Base-by-base conservation (phyloP, 1,140 invertebrate genomes). In the Agrilus planipennis region DNA sequence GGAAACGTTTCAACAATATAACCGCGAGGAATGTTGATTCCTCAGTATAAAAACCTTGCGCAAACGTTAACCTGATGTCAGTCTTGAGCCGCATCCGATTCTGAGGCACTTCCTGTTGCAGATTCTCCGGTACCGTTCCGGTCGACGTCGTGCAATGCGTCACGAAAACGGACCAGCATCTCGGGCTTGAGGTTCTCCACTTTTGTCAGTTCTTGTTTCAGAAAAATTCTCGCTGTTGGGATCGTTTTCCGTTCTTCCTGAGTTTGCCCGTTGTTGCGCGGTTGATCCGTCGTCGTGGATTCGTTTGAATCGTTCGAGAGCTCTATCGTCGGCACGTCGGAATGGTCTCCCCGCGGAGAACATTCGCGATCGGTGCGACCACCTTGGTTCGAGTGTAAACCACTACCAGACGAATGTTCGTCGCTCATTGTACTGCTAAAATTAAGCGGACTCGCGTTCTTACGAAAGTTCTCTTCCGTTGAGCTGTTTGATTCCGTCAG, bases 181-280 rank as follows among this genome's bases (percentile, higher is more conserved):
- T 65, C 70, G 51, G 58, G 70, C 42, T 61, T 60, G 17, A 63
- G 45, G 48, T 63, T 63, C 42, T 63, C 70, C 40, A 69, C 67
- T 41, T 72, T 71, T 30, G 65, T 64, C 57, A 73, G 67, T 50
- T 72, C 71, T 21, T 70, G 69, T 42, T 66, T 64, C 50, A 72
- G 63, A 28, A 67, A 65, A 43, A 63, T 66, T 38, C 69, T 57
- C 5, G 65, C 52, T 11, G 65, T 60, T 19, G 63, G 61, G 5
- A 60, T 55, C 37, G 42, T 21, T 30, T 35, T 32, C 14, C 43
- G 22, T 51, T 53, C 25, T 21, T 52, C 39, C 43, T 52, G 44
- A 12, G 40, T 59, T 52, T 46, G 55, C 49, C 39, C 58, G 44
- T 27, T 55, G 41, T 35, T 54, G 49, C 18, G 57, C n/a, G n/a